A percentile compares a stretch with the other conserved stretches of the same genome.
Conservation (phyloP, 2,888 invertebrate genomes). For the Aphelenchoides bicaudatus region DNA sequence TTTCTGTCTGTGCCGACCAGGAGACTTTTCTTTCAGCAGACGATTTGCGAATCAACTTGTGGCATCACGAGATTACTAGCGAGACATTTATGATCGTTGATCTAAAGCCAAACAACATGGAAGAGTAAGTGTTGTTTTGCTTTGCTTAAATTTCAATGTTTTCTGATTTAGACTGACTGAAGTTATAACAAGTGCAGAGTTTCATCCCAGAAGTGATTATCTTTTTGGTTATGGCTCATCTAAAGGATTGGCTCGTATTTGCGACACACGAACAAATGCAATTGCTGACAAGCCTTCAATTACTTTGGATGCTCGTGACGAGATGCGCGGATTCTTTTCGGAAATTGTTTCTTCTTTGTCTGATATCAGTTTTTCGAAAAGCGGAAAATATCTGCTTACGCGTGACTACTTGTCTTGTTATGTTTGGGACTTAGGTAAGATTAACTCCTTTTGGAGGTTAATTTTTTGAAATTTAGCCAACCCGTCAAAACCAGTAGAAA, state of each 20-base stretch:
- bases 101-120: slow-evolving; percentile 99
- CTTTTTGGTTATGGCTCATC: slow-evolving; percentile 91
- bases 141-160: too few relatives aligned
- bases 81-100: slow-evolving; percentile 99
- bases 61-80: slow-evolving; percentile 98
- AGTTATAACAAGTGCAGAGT: slow-evolving; percentile 97
- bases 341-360: slow-evolving; percentile 99
- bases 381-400: slow-evolving; percentile 96
- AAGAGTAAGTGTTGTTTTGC: too few relatives aligned
- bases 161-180: too few relatives aligned
- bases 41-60: slow-evolving; percentile 95
- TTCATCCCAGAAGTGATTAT: slow-evolving; percentile 97
- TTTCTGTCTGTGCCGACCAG: slow-evolving; percentile 93
- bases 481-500: slow-evolving; percentile 74
- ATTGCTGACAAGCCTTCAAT: slow-evolving; percentile 76
- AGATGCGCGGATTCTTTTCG: slow-evolving; percentile 96
- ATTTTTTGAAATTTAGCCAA: not conserved
- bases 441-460: not conserved
- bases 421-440: slow-evolving; percentile 6
- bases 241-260: slow-evolving; percentile 87
- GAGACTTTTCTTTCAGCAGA: slow-evolving; percentile 98
- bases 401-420: slow-evolving; percentile 81
- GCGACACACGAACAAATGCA: slow-evolving; percentile 98
- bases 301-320: slow-evolving; percentile 83
- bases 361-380: slow-evolving; percentile 96